Evolutionary conservation across 2,113 vertebrate species (phyloP).

Genomic region (Megalops atlanticus): DNA sequence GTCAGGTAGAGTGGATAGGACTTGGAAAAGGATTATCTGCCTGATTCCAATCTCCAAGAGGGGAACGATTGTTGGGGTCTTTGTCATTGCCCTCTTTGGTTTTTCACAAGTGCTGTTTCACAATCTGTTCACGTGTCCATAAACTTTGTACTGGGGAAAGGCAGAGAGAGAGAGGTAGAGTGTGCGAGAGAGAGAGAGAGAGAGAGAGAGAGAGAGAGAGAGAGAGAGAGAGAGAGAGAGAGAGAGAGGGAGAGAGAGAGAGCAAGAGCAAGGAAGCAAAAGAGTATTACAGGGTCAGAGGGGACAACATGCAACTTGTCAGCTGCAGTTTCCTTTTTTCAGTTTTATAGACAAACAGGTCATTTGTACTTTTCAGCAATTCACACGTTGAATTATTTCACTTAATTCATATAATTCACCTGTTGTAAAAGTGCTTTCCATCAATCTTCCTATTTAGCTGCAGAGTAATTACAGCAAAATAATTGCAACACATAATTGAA

Average conservation of each 20-base stretch:
- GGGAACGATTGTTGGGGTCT: slow-evolving; percentile 1
- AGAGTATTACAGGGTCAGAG: no score
- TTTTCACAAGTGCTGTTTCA: background rate
- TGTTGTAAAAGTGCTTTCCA: background rate
- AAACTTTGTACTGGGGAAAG: background rate
- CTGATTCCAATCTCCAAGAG: slow-evolving; percentile 7
- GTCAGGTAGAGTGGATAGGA: slow-evolving; percentile 22
- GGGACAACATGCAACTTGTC: no score
- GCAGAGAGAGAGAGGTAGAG: no score
- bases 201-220: background rate
- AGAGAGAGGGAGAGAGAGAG: background rate
- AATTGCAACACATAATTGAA: background rate
- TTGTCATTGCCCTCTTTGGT: no score
- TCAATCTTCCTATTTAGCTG: background rate
- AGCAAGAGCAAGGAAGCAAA: no score
- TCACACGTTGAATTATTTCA: background rate
- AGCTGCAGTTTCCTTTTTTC: background rate
- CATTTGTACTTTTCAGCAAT: background rate
- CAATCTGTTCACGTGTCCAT: background rate
- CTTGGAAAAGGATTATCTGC: slow-evolving; percentile 16
- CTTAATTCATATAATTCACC: background rate
- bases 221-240: no score
- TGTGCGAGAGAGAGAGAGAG: background rate
- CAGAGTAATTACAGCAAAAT: background rate
- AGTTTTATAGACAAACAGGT: background rate